Evolutionary conservation across 2,888 invertebrate species (phyloP), one percentile per base, ranked within the genome.

Genomic region (Oscheius myriophilus): DNA sequence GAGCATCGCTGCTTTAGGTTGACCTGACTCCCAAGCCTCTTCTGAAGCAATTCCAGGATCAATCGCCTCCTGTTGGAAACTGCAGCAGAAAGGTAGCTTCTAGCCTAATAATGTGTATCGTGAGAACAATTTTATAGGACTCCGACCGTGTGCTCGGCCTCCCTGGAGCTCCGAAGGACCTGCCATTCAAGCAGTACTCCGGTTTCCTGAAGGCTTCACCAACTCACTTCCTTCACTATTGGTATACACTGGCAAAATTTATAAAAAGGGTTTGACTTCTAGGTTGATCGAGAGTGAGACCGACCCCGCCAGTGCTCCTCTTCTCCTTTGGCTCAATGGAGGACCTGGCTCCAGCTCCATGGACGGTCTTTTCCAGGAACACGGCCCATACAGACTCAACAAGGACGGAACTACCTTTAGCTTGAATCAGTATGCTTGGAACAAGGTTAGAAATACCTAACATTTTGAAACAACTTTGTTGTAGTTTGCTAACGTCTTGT

Each of bases 401-500:
- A 68, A 71, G 41, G 79, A 81, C 49, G 76, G 77, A 14, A n/a
- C 67, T n/a, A 79, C 79, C 2, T 45, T 84, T 0, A 68, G 45
- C 6, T 23, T 62, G 39, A 85, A 85, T 66, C 78, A 73, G 7
- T 79, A 76, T 54, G 67, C 78, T 14, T 85, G 85, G 85, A 85
- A 84, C 63, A 81, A 79, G 70, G 79, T 82, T 42, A 11, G 12
- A 64, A 39, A 18, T 61, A 14, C 9, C 43, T n/a, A 12, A 39
- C 21, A 7, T 41, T 21, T 9, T 39, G 2, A 42, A 39, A 39
- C 26, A 18, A 14, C 14, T 16, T 41, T 43, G 14, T 57, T 78
- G 42, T 45, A 89, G 88, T 79, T 87, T 23, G 88, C 89, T n/a
- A 89, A 89, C 74, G 87, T 90, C 67, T 72, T 90, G 49, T 90